Conservation (phyloP, 2,113 vertebrate genomes). For the Cynoglossus semilaevis region DNA sequence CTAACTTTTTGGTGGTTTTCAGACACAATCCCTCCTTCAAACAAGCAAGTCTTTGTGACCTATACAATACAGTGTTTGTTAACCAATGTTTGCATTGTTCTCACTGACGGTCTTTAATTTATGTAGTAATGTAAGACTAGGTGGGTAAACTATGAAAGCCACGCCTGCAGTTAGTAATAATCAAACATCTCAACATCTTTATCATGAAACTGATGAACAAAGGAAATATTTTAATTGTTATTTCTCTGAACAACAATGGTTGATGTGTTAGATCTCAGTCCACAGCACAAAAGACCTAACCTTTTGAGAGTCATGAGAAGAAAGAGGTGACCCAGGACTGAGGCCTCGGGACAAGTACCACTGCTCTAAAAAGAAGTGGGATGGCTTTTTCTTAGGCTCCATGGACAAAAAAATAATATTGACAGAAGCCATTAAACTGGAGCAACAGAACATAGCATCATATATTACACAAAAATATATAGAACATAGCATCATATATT, state of each 20-base stretch:
- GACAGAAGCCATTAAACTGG: constrained; percentile 23
- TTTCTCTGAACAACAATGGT: not conserved
- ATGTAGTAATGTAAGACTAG: constrained; percentile 9
- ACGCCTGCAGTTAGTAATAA: constrained; percentile 8
- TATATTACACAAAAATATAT: too few species aligned
- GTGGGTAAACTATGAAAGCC: constrained; percentile 16
- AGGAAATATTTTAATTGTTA: not conserved
- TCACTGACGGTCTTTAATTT: constrained; percentile 21
- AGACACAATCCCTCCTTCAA: constrained; percentile 8
- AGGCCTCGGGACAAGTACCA: constrained; percentile 81
- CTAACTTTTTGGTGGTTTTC: not conserved
- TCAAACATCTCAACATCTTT: not conserved
- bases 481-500: accelerated
- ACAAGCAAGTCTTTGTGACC: constrained; percentile 9
- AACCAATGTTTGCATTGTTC: constrained; percentile 22
- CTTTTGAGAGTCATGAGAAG: constrained; percentile 84
- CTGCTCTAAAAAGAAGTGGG: constrained; percentile 88
- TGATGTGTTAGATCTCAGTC: constrained; percentile 13
- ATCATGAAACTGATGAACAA: constrained; percentile 12
- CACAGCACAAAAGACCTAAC: constrained; percentile 61
- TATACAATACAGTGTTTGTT: constrained; percentile 11
- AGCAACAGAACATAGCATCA: accelerated
- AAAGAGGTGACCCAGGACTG: constrained; percentile 77
- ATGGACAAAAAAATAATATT: constrained; percentile 30
- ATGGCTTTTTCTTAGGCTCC: constrained; percentile 87